Evolutionary conservation across 2,888 invertebrate genomes (phyloP), one percentile per base, ranked within the genome.

Genomic region (Phania funesta): DNA sequence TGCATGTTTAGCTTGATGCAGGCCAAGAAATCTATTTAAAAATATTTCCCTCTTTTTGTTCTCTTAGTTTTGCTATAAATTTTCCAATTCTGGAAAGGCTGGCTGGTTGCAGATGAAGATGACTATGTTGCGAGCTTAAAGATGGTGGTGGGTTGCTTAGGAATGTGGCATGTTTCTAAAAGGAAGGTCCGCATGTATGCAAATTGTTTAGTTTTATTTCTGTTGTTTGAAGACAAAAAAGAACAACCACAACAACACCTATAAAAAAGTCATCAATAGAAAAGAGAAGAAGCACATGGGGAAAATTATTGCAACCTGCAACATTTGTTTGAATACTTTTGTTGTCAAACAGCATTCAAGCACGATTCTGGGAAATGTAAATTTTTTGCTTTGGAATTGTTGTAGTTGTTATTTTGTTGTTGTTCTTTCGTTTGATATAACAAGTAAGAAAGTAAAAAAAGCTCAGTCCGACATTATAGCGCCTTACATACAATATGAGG

Each of bases 271-370:
- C 13, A 41, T 18, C 44, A 24, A 24, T n/a, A 24, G 13, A 13
- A 20, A 32, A 29, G 65, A 35, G 18, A 2, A 26, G 11, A 24
- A 35, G 16, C 16, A 35, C 8, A 1, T 44, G 7, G 41, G 11
- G 44, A n/a, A 26, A 44, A 56, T 3, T 1, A 1, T 6, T 77
- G 65, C 56, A 87, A 88, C 87, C 86, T 87, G 87, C 87, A 87
- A 86, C 88, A 88, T 85, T 86, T 86, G 22, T n/a, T 52, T 9
- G n/a, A 52, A 46, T 18, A n/a, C 20, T 11, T 11, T 22, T 87
- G 87, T 88, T 88, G 89, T 87, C 87, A 87, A n/a, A 88, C 88
- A 88, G 86, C 88, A 88, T 88, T 88, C 87, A 88, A 84, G 88
- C 88, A 88, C 88, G 88, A 87, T 88, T 88, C 89, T 88, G 86